Base-by-base conservation (phyloP, 2,113 vertebrate species). In the Embiotoca jacksoni region DNA sequence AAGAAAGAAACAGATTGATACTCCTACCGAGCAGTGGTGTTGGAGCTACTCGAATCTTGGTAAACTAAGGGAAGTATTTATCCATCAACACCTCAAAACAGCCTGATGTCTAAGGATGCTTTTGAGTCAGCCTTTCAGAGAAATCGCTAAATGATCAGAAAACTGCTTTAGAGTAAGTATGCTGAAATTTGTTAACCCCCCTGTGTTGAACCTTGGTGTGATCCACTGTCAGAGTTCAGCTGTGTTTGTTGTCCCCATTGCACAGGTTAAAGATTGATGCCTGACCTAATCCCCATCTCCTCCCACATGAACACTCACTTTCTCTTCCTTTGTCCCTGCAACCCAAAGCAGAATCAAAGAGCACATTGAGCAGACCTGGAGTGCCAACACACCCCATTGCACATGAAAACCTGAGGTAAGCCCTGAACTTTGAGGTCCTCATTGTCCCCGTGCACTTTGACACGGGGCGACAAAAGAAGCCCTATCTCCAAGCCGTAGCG, bases 381-480 rank as follows among this genome's bases (percentile, higher is more conserved):
- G 85, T 71, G 64, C 81, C 82, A 90, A 77, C 89, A 92, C 92
- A 94, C 91, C 89, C 83, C 89, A 91, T 62, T 90, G 92, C 92
- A 92, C 94, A 92, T 83, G 85, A 92, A 94, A 92, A 92, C 87
- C 85, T 15, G 72, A 91, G 85, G 89, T 88, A 88, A 91, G 84
- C 80, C 79, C 83, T 31, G 39, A 91, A 90, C 86, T 91, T 90
- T 85, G 82, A 82, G 86, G 73, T 87, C 77, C 80, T 76, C 62
- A 90, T 93, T 93, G 92, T 92, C 74, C 73, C 30, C 2, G 39
- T 86, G 90, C 85, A 90, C 89, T 90, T 88, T 90, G 82, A 86
- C 85, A 93, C 86, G 91, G 64, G 92, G 61, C 82, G 70, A 83
- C 76, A 93, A 87, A 0, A 5, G 88, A 78, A 55, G 74, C 36